These are phyloP conservation scores for Hypothenemus hampei DNA, from an alignment of 1,140 invertebrate species.

Conservation along the genomic window DNA sequence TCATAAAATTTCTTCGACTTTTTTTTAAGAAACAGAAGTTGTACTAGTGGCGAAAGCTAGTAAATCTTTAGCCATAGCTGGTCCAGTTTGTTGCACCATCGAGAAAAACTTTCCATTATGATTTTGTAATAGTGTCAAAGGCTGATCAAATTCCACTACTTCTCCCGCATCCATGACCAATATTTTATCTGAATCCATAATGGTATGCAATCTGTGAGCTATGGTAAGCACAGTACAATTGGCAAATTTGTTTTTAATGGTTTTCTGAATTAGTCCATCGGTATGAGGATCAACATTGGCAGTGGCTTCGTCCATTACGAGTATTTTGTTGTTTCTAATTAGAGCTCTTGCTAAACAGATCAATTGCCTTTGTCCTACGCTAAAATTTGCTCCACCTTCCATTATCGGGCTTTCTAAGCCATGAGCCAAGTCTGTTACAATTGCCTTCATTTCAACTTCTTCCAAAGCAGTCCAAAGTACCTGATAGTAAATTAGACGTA, in stretches of 20 bases:
- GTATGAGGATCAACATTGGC: constrained; percentile 58
- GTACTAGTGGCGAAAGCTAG: constrained; percentile 56
- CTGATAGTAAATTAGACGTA: constrained; percentile 5
- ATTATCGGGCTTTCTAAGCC: constrained; percentile 51
- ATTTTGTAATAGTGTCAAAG: constrained; percentile 55
- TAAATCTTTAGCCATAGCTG: constrained; percentile 53
- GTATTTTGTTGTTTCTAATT: constrained; percentile 54
- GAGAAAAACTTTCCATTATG: constrained; percentile 50
- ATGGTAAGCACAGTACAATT: constrained; percentile 65
- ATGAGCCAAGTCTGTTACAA: constrained; percentile 41
- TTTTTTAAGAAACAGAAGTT: too few species aligned
- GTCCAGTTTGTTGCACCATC: constrained; percentile 62
- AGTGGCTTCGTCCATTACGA: constrained; percentile 67
- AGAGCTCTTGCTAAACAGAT: constrained; percentile 58
- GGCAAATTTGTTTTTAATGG: constrained; percentile 54
- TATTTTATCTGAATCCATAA: constrained; percentile 62
- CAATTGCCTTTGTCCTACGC: constrained; percentile 53
- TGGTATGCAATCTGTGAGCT: constrained; percentile 67
- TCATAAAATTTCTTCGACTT: too few species aligned
- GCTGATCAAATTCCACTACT: constrained; percentile 53
- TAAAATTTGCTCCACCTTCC: constrained; percentile 55
- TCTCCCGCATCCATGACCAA: constrained; percentile 53
- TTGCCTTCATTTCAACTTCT: constrained; percentile 65
- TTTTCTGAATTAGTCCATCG: constrained; percentile 56
- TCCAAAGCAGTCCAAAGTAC: constrained; percentile 77